Evolutionary conservation across 2,113 vertebrate genomes (phyloP), one percentile per base, ranked within the genome.

Genomic region (Astatotilapia flaviijosephi): DNA sequence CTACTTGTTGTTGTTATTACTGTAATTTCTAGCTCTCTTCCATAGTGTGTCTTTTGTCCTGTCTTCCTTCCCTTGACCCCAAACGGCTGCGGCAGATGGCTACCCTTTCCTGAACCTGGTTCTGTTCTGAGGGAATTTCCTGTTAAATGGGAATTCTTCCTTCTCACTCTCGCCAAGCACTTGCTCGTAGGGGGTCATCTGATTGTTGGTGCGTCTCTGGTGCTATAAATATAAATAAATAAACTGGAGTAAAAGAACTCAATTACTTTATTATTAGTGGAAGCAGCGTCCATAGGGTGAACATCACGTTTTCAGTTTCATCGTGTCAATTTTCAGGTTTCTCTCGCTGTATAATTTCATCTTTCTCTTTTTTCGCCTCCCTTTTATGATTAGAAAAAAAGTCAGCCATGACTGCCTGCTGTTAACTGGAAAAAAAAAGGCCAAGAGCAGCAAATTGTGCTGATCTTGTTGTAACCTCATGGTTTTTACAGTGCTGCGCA

Each of bases 381-480:
- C 6, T 88, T 83, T 37, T 65, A 21, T 62, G 11, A 81, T 40
- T 6, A 73, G n/a, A 56, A 75, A 49, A 55, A 55, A 62, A 45
- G 28, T 19, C 28, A 40, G 21, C 23, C 95, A 86, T 89, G 87
- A 83, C 77, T 84, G 90, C 92, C 95, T 93, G 94, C 94, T 93
- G 93, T 86, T 92, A 82, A 88, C 82, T 85, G 85, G 90, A 77
- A 54, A 42, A 47, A 94, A 37, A 37, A 35, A 35, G 9, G 91
- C 82, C 19, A 94, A 89, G 58, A 8, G 80, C 84, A 85, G 94
- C 84, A 28, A 93, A 91, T 93, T 84, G 60, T 83, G 95, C 83
- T 95, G 93, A 95, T 94, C 93, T 80, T 1, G 91, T 93, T 91
- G 93, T 90, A 68, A 92, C 91, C 92, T 94, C 21, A 93, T 79